Evolutionary conservation across 2,888 invertebrate genomes (phyloP).

Genomic region (Lamellibrachia satsuma): DNA sequence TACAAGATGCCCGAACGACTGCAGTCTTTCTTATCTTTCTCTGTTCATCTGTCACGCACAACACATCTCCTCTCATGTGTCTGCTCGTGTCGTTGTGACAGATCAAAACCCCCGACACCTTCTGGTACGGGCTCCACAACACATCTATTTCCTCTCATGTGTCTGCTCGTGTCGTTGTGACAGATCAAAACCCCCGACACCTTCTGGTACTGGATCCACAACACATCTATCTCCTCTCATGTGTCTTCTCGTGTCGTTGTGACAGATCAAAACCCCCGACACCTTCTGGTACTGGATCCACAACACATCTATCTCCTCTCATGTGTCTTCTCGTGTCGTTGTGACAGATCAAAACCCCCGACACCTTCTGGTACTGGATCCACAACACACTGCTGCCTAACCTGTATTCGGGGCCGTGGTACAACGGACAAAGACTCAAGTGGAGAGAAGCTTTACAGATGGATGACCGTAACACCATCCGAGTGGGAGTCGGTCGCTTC

Average conservation of each 20-base stretch:
- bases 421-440: slow-evolving; percentile 56
- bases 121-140: too few relatives aligned
- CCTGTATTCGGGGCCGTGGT: slow-evolving; percentile 57
- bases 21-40: too few relatives aligned
- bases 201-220: slow-evolving; percentile 52
- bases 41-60: too few relatives aligned
- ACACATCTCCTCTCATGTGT: too few relatives aligned
- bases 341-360: slow-evolving; percentile 26
- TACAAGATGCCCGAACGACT: too few relatives aligned
- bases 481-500: slow-evolving; percentile 61
- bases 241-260: too few relatives aligned
- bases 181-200: slow-evolving; percentile 28
- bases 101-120: too few relatives aligned
- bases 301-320: too few relatives aligned
- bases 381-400: slow-evolving; percentile 56
- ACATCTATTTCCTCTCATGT: too few relatives aligned
- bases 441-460: slow-evolving; percentile 63
- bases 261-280: slow-evolving; percentile 29
- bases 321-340: neutral
- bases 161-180: neutral
- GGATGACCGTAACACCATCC: slow-evolving; percentile 54
- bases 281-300: slow-evolving; percentile 47
- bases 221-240: too few relatives aligned
- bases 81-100: too few relatives aligned
- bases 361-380: slow-evolving; percentile 48